These are phyloP conservation scores for Aeoliscus strigatus DNA, from an alignment of 2,797 vertebrate species.

Conservation along the genomic window DNA sequence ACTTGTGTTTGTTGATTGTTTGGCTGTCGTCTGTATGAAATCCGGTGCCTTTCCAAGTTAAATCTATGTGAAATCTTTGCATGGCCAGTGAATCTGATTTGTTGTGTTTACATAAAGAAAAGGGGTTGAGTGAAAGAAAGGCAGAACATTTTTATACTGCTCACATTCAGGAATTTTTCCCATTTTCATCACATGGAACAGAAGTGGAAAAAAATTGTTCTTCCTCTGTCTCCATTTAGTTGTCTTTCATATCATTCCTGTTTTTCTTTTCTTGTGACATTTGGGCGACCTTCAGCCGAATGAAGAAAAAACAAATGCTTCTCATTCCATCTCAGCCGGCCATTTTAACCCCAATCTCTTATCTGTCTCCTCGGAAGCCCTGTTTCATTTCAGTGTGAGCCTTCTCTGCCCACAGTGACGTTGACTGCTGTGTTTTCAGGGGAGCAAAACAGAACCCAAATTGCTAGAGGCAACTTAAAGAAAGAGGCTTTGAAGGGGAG, in stretches of 20 bases:
- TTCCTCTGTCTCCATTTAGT: too few relatives aligned
- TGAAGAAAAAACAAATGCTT: too few relatives aligned
- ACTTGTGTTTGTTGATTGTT: conserved; percentile 4
- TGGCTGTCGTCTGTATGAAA: conserved; percentile 2
- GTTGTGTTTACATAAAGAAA: background rate
- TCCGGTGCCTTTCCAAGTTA: background rate
- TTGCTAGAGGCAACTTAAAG: conserved; percentile 59
- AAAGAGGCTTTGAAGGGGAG: conserved; percentile 5
- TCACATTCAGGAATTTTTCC: too few relatives aligned
- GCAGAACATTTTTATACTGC: too few relatives aligned
- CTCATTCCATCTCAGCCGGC: too few relatives aligned
- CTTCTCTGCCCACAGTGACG: conserved; percentile 11
- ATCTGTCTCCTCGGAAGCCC: conserved; percentile 32
- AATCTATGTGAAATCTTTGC: background rate
- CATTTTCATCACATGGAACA: too few relatives aligned
- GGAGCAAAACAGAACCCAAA: conserved; percentile 44
- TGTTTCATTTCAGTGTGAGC: conserved; percentile 34
- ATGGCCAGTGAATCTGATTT: background rate
- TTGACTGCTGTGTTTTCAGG: conserved; percentile 49
- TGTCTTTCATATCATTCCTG: too few relatives aligned
- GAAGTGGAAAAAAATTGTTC: too few relatives aligned
- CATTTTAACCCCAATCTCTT: conserved; percentile 32
- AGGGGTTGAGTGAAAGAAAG: too few relatives aligned
- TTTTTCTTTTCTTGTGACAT: too few relatives aligned
- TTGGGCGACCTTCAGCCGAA: too few relatives aligned